Percentiles rank a stretch among this genome's conserved stretches.
Conservation (phyloP, 2,113 vertebrate genomes). For the Mellivora capensis region DNA sequence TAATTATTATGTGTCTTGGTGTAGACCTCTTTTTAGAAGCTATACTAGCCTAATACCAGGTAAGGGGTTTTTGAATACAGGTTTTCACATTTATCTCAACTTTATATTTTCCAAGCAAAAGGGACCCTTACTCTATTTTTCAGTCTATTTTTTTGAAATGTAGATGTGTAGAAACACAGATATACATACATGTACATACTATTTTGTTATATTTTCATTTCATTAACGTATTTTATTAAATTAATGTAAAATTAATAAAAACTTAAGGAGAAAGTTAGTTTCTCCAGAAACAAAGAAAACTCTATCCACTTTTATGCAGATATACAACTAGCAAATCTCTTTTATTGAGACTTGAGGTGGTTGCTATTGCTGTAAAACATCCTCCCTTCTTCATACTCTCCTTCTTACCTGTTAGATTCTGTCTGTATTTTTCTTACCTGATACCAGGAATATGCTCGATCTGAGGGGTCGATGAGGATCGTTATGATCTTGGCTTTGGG, state of each 20-base stretch:
- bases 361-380: background rate
- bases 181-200: background rate
- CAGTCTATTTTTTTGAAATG: background rate
- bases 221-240: background rate
- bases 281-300: background rate
- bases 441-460: conserved; percentile 97
- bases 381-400: background rate
- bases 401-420: background rate
- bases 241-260: background rate
- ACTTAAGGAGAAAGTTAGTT: background rate
- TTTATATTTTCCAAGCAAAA: background rate
- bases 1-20: background rate
- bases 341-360: background rate
- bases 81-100: background rate
- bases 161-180: background rate
- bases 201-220: background rate
- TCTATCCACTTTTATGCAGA: background rate
- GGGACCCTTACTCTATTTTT: background rate
- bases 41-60: background rate
- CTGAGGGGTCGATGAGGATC: conserved; percentile 95
- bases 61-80: background rate
- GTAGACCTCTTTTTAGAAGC: background rate
- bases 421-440: conserved; percentile 84
- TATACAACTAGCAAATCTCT: background rate
- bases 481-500: conserved; percentile 98